These are phyloP conservation scores for Mizuhopecten yessoensis DNA, from an alignment of 1,140 invertebrate genomes.

Conservation along the genomic window DNA sequence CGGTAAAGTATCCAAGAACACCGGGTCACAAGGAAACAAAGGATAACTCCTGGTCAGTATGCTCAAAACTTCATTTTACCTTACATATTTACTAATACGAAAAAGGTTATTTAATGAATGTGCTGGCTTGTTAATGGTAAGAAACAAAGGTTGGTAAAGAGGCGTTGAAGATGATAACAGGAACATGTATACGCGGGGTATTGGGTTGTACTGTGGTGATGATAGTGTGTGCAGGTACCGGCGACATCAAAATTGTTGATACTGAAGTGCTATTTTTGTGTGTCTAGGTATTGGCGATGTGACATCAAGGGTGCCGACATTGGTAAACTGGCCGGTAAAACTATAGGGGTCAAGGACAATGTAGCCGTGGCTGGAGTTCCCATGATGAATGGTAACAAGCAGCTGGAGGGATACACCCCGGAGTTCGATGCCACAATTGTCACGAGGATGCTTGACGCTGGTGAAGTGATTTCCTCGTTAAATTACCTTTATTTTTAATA, in stretches of 20 bases:
- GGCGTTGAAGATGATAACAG: too few relatives aligned
- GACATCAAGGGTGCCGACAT: constrained; percentile 71
- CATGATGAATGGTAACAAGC: constrained; percentile 76
- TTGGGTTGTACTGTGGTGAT: too few relatives aligned
- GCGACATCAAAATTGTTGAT: too few relatives aligned
- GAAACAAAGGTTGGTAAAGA: too few relatives aligned
- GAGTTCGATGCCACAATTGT: constrained; percentile 78
- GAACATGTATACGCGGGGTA: too few relatives aligned
- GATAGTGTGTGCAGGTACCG: too few relatives aligned
- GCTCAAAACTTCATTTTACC: background rate
- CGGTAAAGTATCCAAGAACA: constrained; percentile 76
- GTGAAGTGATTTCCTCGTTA: constrained; percentile 52
- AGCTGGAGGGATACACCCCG: constrained; percentile 75
- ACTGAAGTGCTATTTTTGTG: too few relatives aligned
- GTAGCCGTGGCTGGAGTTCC: constrained; percentile 78
- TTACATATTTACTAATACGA: too few relatives aligned
- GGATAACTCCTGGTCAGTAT: constrained; percentile 76
- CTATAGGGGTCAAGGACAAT: constrained; percentile 77
- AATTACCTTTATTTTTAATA: too few relatives aligned
- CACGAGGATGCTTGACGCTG: constrained; percentile 75
- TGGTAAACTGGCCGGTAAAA: constrained; percentile 75
- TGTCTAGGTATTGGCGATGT: constrained; percentile 76
- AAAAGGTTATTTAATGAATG: too few relatives aligned
- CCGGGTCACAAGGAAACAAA: constrained; percentile 68
- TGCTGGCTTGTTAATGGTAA: too few relatives aligned